Evolutionary conservation across 2,888 invertebrate species (phyloP), one percentile per base, ranked within the genome.

Genomic region (Melolontha melolontha): DNA sequence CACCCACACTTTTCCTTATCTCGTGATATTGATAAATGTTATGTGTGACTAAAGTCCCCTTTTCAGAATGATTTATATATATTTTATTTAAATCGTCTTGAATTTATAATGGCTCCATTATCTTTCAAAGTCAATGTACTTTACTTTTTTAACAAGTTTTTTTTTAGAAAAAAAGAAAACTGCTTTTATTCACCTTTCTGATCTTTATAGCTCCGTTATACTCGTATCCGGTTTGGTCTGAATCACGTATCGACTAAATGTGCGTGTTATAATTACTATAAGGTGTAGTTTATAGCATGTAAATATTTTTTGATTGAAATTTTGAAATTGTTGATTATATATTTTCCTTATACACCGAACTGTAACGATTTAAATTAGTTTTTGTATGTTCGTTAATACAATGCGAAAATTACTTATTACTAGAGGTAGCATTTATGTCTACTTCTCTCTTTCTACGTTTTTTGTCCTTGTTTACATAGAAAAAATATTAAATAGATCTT

Each of bases 1-100:
- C 57, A 57, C 57, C 57, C 57, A 57, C 57, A 57, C 57, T 44
- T 54, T 42, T 34, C 34, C 11, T 57, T 57, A 57, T 57, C 57
- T 57, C 42, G 44, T 8, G 29, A 27, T 57, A 14, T 57, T 57
- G 57, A 57, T 57, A 57, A 57, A 34, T 34, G 10, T 4, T 12
- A 12, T 39, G 39, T 39, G 34, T 14, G 54, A 40, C 42, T 57
- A 57, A 57, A 57, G 57, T 57, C 57, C 39, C 54, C 10, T 54
- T 17, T 27, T 16, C 17, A 54, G 16, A 27, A 54, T 54, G n/a
- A 54, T 16, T 14, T 40, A 17, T 40, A 54, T 7, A 54, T 16
- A 34, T 54, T 54, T 54, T 39, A 54, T 54, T 54, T 40, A 34
- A 54, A 40, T 40, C 10, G 10, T 6, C 10, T 14, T 54, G 12